phyloP scores from a whole-genome alignment of 2,797 vertebrate species.

The Bradypus variegatus region DNA sequence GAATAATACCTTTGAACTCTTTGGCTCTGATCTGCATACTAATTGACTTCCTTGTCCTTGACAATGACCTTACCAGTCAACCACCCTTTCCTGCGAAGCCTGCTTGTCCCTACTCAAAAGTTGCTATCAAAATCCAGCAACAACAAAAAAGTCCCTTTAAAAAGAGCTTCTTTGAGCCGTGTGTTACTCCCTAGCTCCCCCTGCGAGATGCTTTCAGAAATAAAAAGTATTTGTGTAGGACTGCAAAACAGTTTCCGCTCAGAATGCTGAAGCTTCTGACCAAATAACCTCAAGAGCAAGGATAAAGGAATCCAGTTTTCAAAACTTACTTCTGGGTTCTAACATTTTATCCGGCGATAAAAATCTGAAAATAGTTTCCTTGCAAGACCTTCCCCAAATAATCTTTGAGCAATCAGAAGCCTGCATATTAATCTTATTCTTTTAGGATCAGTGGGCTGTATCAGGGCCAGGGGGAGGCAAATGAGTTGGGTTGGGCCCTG shows the following conservation, averaged over 20 bases:
- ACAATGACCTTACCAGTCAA: constrained; percentile 83
- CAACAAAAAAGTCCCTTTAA: constrained; percentile 61
- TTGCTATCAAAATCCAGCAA: constrained; percentile 62
- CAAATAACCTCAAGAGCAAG: constrained; percentile 33
- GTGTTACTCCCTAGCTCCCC: constrained; percentile 77
- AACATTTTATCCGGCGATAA: not conserved
- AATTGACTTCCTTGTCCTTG: constrained; percentile 91
- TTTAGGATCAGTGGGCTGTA: not conserved
- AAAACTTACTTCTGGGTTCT: not conserved
- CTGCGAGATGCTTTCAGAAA: constrained; percentile 69
- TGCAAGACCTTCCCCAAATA: not conserved
- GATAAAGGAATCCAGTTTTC: not conserved
- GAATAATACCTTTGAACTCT: constrained; percentile 95
- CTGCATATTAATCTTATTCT: not conserved
- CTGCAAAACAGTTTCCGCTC: not conserved
- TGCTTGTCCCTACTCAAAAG: constrained; percentile 72
- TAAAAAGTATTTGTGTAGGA: constrained; percentile 15
- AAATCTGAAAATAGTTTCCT: not conserved
- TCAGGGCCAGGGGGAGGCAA: no score
- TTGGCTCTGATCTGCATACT: constrained; percentile 93
- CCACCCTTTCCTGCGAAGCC: constrained; percentile 68
- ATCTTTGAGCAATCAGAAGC: not conserved
- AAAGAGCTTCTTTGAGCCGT: constrained; percentile 58
- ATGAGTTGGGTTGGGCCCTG: no score
- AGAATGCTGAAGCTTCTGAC: constrained; percentile 46